Conservation (phyloP, 1,140 invertebrate genomes). For the Drosophila hydei region DNA sequence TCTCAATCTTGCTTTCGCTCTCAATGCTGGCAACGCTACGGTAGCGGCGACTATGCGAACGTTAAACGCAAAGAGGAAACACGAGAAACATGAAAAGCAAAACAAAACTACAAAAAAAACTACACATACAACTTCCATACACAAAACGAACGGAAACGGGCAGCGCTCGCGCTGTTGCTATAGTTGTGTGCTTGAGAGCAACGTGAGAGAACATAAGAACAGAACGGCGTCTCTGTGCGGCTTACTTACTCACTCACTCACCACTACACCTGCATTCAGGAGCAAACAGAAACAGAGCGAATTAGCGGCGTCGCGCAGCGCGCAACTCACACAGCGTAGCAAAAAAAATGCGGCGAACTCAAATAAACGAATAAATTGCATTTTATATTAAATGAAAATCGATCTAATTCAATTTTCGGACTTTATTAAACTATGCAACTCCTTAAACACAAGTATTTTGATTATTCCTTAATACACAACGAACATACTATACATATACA, state of each 20-base stretch:
- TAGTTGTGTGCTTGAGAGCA: slow-evolving; percentile 38
- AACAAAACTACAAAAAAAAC: slow-evolving; percentile 77
- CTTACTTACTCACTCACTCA: slow-evolving; percentile 31
- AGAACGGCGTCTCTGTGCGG: slow-evolving; percentile 9
- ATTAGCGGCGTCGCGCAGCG: slow-evolving; percentile 36
- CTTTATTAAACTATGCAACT: slow-evolving; percentile 4
- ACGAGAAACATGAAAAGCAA: slow-evolving; percentile 75
- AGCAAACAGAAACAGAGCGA: slow-evolving; percentile 43
- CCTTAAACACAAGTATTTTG: not conserved
- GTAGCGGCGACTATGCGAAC: slow-evolving; percentile 44
- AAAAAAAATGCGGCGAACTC: slow-evolving; percentile 32
- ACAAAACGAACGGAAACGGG: slow-evolving; percentile 40
- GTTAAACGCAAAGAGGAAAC: slow-evolving; percentile 49
- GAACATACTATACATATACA: not conserved
- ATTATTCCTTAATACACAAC: not conserved
- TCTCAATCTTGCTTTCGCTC: slow-evolving; percentile 30
- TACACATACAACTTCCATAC: slow-evolving; percentile 42
- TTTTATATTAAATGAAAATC: slow-evolving; percentile 15
- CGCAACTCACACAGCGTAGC: slow-evolving; percentile 22
- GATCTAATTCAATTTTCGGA: not conserved
- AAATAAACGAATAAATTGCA: slow-evolving; percentile 51
- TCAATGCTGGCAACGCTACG: slow-evolving; percentile 57
- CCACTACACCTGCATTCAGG: slow-evolving; percentile 70
- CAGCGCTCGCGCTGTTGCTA: slow-evolving; percentile 32
- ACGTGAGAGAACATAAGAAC: slow-evolving; percentile 28